Evolutionary conservation across 2,888 invertebrate genomes (phyloP), one percentile per base, ranked within the genome.

Genomic region (Stomorhina lunata): DNA sequence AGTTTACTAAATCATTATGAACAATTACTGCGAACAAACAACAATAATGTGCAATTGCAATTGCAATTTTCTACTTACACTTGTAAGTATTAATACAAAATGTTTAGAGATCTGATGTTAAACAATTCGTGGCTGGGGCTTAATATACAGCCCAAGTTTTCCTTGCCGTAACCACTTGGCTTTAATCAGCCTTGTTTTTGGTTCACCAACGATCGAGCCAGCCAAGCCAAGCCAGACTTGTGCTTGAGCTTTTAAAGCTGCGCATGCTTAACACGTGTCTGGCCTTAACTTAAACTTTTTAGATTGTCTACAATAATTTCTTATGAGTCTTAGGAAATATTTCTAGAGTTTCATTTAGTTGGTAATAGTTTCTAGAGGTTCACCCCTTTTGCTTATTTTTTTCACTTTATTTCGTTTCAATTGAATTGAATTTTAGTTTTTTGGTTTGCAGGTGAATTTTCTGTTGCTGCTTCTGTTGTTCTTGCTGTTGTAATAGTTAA

Each of bases 181-280:
- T 61, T 45, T 34, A 66, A 34, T 29, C 65, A 66, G 55, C n/a
- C 65, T 79, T 66, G 66, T 43, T 72, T 34, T 68, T 12, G 12
- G 45, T 29, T 17, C 22, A 43, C 71, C 22, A 53, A n/a, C n/a
- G n/a, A n/a, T n/a, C n/a, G n/a, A n/a, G n/a, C n/a, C n/a, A n/a
- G n/a, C n/a, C n/a, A n/a, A n/a, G n/a, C n/a, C n/a, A n/a, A n/a
- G 29, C 43, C 53, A 27, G 80, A 69, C 57, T 69, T 61, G 75
- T 50, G 32, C 40, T 50, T 25, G 29, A 29, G 53, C 55, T 76
- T 50, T 25, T 32, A 61, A n/a, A 57, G 45, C n/a, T 80, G 88
- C 89, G 89, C 89, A 89, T 87, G 89, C 89, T 87, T 88, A 89
- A 89, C 89, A 89, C 89, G 89, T 89, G 82, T 82, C 82, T 79